phyloP scores from a whole-genome alignment of 1,140 invertebrate species.

The Drosophila seguyi region DNA sequence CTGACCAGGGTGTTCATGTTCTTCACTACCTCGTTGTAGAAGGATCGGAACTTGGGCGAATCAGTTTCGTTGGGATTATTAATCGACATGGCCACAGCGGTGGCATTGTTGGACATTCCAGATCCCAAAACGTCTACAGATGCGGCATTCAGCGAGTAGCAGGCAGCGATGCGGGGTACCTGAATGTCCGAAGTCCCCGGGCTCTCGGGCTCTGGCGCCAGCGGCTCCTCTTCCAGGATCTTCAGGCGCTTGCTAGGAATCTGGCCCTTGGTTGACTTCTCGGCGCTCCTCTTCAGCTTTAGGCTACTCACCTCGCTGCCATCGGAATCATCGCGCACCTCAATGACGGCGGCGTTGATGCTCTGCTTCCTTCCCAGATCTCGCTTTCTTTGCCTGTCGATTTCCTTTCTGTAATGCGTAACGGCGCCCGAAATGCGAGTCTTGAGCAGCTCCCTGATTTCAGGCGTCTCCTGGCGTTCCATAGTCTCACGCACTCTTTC shows the following conservation, averaged over 20 bases:
- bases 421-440: slow-evolving; percentile 37
- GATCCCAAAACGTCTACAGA: slow-evolving; percentile 21
- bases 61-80: slow-evolving; percentile 8
- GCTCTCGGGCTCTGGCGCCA: background rate
- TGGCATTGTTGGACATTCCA: slow-evolving; percentile 19
- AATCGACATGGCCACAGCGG: background rate
- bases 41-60: slow-evolving; percentile 37
- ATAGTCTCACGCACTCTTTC: slow-evolving; percentile 3
- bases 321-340: slow-evolving; percentile 63
- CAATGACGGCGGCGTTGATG: slow-evolving; percentile 20
- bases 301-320: slow-evolving; percentile 16
- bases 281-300: background rate
- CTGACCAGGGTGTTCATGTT: slow-evolving; percentile 80
- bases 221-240: background rate
- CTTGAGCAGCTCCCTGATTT: slow-evolving; percentile 35
- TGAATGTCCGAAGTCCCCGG: slow-evolving; percentile 33
- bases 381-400: slow-evolving; percentile 54
- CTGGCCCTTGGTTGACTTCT: background rate
- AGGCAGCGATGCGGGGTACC: slow-evolving; percentile 66
- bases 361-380: slow-evolving; percentile 3
- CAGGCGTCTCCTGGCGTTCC: slow-evolving; percentile 23
- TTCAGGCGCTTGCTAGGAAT: slow-evolving; percentile 33
- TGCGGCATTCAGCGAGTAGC: slow-evolving; percentile 60
- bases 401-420: slow-evolving; percentile 56
- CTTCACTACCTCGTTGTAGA: slow-evolving; percentile 72